Conservation (phyloP, 2,888 invertebrate genomes). For the Archips crataeganus region DNA sequence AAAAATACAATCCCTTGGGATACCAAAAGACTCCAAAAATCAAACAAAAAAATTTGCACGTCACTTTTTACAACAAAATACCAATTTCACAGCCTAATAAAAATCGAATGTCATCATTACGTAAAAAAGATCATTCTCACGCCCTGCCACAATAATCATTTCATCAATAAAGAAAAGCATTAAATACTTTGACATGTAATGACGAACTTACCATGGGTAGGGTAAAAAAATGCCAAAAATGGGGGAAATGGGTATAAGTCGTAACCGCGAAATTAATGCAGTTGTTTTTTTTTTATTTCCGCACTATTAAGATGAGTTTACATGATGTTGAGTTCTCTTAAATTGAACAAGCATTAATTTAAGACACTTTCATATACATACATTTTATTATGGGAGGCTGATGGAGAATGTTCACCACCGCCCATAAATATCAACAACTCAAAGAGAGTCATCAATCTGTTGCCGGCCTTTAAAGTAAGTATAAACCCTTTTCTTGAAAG, state of each 20-base stretch:
- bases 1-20: background rate
- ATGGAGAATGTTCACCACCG: too few relatives aligned
- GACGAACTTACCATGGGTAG: constrained; percentile 68
- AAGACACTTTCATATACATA: too few relatives aligned
- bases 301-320: constrained; percentile 31
- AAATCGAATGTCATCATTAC: constrained; percentile 77
- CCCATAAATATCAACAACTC: too few relatives aligned
- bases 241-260: constrained; percentile 54
- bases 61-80: constrained; percentile 27
- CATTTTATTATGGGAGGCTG: too few relatives aligned
- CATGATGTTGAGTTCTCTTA: constrained; percentile 22
- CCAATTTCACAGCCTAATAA: constrained; percentile 52
- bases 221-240: constrained; percentile 58
- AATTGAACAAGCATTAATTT: background rate
- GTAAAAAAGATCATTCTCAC: constrained; percentile 69
- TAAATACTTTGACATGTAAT: constrained; percentile 82
- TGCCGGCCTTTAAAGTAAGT: too few relatives aligned
- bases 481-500: too few relatives aligned
- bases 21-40: background rate
- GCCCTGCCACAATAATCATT: constrained; percentile 59
- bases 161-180: constrained; percentile 70
- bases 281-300: constrained; percentile 48
- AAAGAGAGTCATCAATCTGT: too few relatives aligned
- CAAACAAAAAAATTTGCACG: constrained; percentile 9
- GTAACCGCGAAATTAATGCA: constrained; percentile 70